These are phyloP conservation scores for Agelastica alni DNA, from an alignment of 2,888 invertebrate species.

Conservation along the genomic window DNA sequence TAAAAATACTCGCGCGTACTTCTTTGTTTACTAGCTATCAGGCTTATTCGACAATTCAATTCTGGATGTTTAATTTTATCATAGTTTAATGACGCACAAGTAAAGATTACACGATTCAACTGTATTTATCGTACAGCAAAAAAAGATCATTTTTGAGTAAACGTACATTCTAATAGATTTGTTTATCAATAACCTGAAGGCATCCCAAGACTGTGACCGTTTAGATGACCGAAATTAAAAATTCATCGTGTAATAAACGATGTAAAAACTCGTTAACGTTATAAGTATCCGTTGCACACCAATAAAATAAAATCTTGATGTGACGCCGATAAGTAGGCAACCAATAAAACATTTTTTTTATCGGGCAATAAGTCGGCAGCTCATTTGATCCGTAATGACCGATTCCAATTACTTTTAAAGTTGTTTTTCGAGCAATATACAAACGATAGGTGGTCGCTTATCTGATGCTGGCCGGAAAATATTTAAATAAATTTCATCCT, in stretches of 20 bases:
- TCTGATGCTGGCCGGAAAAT: not conserved
- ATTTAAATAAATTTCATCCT: too few species aligned
- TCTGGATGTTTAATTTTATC: too few species aligned
- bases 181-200: not conserved
- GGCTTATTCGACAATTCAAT: too few species aligned
- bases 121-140: not conserved
- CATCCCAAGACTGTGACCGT: not conserved
- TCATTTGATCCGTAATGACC: slow-evolving; percentile 10
- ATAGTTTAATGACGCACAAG: not conserved
- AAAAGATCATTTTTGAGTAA: too few species aligned
- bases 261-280: not conserved
- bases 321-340: not conserved
- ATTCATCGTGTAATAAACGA: too few species aligned
- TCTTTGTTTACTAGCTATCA: too few species aligned
- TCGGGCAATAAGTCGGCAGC: slow-evolving; percentile 8
- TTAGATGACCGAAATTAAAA: too few species aligned
- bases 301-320: slow-evolving; percentile 1
- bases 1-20: too few species aligned
- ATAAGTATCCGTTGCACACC: not conserved
- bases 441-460: slow-evolving; percentile 8
- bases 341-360: slow-evolving; percentile 11
- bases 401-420: slow-evolving; percentile 10
- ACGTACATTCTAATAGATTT: not conserved
- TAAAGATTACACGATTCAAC: not conserved
- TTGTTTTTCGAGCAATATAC: slow-evolving; percentile 6